A percentile compares a stretch with the other conserved stretches of the same genome.
Evolutionary conservation across 53 echinoderm and acorn worm genomes (phyloP).

Genomic region (Hippasteria phrygiana): DNA sequence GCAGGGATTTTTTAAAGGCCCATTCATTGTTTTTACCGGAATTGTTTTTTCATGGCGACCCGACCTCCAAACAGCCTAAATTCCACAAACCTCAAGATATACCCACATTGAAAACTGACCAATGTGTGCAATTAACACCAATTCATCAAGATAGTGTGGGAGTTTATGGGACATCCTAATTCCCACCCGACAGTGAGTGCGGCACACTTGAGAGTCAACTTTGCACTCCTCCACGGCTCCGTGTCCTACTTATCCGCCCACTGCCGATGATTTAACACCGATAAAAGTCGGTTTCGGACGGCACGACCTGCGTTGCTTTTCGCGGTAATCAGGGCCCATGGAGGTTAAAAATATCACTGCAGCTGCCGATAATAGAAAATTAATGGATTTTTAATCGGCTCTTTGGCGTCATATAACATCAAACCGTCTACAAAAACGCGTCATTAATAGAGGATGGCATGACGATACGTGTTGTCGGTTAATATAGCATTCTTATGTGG

Average conservation of each 20-base stretch:
- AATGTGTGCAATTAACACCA: not conserved
- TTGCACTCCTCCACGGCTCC: conserved; percentile 15
- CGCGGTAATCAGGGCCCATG: not conserved
- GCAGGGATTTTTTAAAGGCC: no score
- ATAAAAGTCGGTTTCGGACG: conserved; percentile 3
- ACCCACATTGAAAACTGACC: not conserved
- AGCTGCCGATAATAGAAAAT: not conserved
- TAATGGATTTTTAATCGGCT: conserved; percentile 54
- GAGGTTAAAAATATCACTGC: not conserved
- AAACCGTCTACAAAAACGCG: not conserved
- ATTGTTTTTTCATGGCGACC: no score
- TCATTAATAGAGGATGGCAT: not conserved
- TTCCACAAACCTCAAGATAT: no score
- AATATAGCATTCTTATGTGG: not conserved
- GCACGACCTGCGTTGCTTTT: not conserved
- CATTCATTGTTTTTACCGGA: no score
- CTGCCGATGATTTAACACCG: not conserved
- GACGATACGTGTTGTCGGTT: conserved; percentile 4
- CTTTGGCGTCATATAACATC: conserved; percentile 16
- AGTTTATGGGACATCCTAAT: not conserved
- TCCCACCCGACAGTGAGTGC: conserved; percentile 10
- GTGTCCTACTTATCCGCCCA: not conserved
- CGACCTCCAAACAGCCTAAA: no score
- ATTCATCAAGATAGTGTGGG: not conserved
- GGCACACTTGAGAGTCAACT: conserved; percentile 39